Percentiles rank a stretch among this genome's conserved stretches.
phyloP scores from a whole-genome alignment of 92 coral and sea anemone species.

The Blastomussa wellsi region DNA sequence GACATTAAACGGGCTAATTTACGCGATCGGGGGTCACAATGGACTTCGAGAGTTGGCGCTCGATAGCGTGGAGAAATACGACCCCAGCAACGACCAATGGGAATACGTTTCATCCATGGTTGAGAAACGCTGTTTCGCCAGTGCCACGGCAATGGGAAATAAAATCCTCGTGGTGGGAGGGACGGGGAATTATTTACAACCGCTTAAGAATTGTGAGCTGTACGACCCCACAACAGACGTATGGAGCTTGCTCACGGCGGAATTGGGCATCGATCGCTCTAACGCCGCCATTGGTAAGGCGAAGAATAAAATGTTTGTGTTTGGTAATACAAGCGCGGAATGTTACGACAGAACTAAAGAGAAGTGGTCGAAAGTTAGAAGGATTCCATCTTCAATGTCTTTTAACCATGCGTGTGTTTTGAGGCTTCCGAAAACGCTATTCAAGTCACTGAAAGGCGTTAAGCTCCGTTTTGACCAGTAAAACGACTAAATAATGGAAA shows the following conservation, averaged over 20 bases:
- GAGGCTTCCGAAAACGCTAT: constrained; percentile 32
- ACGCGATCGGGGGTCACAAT: constrained; percentile 36
- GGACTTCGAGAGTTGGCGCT: constrained; percentile 13
- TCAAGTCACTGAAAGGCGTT: constrained; percentile 2
- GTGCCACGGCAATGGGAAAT: constrained; percentile 30
- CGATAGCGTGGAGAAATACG: constrained; percentile 29
- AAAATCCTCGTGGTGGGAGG: constrained; percentile 44
- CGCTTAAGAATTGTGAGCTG: constrained; percentile 21
- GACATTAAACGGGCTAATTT: constrained; percentile 11
- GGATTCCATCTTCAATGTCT: neutral
- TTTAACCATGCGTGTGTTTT: constrained; percentile 14
- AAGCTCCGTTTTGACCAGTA: constrained; percentile 13
- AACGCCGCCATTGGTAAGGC: constrained; percentile 21
- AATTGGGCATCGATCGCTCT: constrained; percentile 19
- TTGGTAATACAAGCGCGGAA: constrained; percentile 29
- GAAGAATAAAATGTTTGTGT: constrained; percentile 27
- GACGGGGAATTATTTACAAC: constrained; percentile 1
- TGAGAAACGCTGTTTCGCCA: constrained; percentile 24
- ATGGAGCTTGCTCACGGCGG: constrained; percentile 31
- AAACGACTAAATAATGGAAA: neutral
- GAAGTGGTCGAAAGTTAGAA: constrained; percentile 20
- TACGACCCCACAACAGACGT: constrained; percentile 35
- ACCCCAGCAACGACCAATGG: constrained; percentile 32
- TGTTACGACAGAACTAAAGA: constrained; percentile 9
- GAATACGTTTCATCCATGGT: constrained; percentile 9